Evolutionary conservation across 2,888 invertebrate species (phyloP).

Genomic region (Chloromyia formosa): DNA sequence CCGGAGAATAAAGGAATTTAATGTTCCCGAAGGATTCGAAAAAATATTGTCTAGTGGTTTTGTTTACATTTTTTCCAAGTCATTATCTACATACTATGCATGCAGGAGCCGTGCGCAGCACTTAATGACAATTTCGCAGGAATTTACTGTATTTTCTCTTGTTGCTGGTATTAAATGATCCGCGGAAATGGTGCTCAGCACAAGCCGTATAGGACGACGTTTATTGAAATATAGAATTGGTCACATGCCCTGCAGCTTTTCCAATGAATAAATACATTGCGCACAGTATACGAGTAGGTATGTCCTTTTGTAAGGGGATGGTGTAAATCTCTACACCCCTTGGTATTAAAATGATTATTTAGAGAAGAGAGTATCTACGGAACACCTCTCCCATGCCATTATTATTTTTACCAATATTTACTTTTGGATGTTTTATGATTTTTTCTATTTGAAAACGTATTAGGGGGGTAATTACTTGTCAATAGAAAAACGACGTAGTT

Average conservation of each 20-base stretch:
- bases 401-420: conserved; percentile 5
- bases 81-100: neutral
- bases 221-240: neutral
- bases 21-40: neutral
- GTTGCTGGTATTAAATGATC: conserved; percentile 1
- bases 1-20: conserved; percentile 1
- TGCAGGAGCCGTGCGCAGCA: neutral
- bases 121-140: conserved; percentile 3
- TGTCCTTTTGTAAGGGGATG: neutral
- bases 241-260: neutral
- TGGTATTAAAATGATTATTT: neutral
- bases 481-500: neutral
- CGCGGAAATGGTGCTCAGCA: neutral
- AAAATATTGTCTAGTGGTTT: conserved; percentile 1
- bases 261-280: conserved; percentile 9
- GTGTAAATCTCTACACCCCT: conserved; percentile 19
- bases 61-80: conserved; percentile 15
- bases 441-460: conserved; percentile 4
- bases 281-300: no score
- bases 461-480: neutral
- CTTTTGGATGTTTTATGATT: conserved; percentile 20
- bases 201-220: neutral
- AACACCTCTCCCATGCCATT: neutral
- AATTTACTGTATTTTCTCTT: neutral
- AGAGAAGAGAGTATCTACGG: neutral